A percentile compares a stretch with the other conserved stretches of the same genome.
These are phyloP conservation scores for Pogonognathellus flavescens DNA, from an alignment of 1,140 invertebrate species.

Conservation along the genomic window DNA sequence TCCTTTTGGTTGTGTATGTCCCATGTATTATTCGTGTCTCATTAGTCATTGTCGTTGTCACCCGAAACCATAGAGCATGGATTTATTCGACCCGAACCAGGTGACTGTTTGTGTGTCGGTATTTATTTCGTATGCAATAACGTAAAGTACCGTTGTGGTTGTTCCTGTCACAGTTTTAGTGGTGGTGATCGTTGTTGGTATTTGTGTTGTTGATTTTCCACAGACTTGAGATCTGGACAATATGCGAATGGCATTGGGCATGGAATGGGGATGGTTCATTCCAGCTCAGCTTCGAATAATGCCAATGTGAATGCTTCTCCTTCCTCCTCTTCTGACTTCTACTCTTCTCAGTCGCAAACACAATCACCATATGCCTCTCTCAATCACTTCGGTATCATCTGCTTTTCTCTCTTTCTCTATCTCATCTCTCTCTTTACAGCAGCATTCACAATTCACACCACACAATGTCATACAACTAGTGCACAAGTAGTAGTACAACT, in stretches of 20 bases:
- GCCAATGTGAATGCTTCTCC: slow-evolving; percentile 56
- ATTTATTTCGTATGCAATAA: not conserved
- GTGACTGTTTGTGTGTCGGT: not conserved
- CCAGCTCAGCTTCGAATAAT: slow-evolving; percentile 49
- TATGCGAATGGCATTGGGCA: slow-evolving; percentile 34
- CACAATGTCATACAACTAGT: too few species aligned
- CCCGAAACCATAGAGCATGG: not conserved
- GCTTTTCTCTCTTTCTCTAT: slow-evolving; percentile 50
- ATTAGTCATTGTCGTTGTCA: too few species aligned
- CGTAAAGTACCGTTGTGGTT: slow-evolving; percentile 15
- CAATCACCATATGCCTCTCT: slow-evolving; percentile 65
- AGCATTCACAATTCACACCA: not conserved
- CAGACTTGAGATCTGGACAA: slow-evolving; percentile 45
- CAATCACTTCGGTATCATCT: slow-evolving; percentile 65
- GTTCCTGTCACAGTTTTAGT: not conserved
- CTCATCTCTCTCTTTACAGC: slow-evolving; percentile 31
- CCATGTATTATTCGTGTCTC: too few species aligned
- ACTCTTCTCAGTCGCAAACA: slow-evolving; percentile 58
- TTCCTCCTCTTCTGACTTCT: slow-evolving; percentile 62
- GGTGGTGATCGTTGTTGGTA: slow-evolving; percentile 39
- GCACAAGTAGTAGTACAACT: too few species aligned
- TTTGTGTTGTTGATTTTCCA: slow-evolving; percentile 44
- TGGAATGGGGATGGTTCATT: slow-evolving; percentile 47
- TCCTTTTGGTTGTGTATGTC: too few species aligned
- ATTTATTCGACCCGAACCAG: not conserved